phyloP scores from a whole-genome alignment of 2,797 vertebrate species.

The Microctenopoma stevenorrisi region DNA sequence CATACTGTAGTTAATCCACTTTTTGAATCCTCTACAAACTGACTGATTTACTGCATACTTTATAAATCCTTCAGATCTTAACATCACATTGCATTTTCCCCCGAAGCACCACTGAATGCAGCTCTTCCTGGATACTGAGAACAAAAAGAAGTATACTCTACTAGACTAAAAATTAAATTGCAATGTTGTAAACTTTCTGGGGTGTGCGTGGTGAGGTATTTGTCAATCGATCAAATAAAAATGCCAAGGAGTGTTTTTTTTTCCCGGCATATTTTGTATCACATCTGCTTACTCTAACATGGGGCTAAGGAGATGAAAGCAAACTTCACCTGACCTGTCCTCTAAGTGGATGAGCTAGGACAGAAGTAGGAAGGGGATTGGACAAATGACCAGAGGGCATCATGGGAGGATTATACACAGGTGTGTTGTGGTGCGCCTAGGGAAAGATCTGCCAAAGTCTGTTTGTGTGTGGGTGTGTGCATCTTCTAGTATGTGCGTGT shows the following conservation, averaged over 20 bases:
- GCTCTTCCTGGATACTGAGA: not conserved
- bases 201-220: conserved; percentile 16
- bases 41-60: not conserved
- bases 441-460: conserved; percentile 71
- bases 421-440: conserved; percentile 79
- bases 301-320: conserved; percentile 61
- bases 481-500: conserved; percentile 48
- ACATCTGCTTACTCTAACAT: conserved; percentile 49
- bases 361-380: conserved; percentile 66
- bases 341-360: conserved; percentile 69
- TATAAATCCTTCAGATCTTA: conserved; percentile 13
- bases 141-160: not conserved
- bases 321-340: conserved; percentile 68
- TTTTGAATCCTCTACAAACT: not conserved
- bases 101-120: not conserved
- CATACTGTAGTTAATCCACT: not conserved
- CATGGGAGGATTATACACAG: conserved; percentile 79
- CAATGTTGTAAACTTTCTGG: not conserved
- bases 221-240: conserved; percentile 30
- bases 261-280: conserved; percentile 32
- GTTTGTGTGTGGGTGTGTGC: conserved; percentile 33
- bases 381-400: conserved; percentile 78
- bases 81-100: not conserved
- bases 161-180: conserved; percentile 13
- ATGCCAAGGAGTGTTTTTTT: conserved; percentile 16